phyloP scores from a whole-genome alignment of 2,888 invertebrate genomes.

The Eristalis pertinax region DNA sequence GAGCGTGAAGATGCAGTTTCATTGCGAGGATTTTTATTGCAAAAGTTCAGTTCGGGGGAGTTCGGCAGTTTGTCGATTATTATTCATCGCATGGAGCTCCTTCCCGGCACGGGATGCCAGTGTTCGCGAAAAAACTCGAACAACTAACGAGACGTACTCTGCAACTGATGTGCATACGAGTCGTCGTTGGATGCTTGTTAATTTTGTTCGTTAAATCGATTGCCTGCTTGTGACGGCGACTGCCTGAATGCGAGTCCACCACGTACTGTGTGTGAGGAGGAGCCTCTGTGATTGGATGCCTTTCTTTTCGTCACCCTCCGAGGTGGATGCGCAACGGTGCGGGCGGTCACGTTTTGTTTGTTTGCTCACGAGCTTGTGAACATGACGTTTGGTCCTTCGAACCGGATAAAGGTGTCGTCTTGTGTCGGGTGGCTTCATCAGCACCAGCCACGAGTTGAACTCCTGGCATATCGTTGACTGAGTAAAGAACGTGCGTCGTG shows the following conservation, averaged over 20 bases:
- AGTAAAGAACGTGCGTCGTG: background rate
- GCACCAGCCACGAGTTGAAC: background rate
- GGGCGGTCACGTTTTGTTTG: background rate
- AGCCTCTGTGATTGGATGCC: background rate
- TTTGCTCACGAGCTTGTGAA: background rate
- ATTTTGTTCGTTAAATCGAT: background rate
- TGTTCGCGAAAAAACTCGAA: background rate
- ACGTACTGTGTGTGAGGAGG: background rate
- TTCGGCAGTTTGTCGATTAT: background rate
- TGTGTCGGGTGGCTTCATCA: background rate
- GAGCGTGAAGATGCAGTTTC: too few species aligned
- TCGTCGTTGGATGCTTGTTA: background rate
- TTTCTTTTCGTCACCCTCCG: background rate
- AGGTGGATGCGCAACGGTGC: background rate
- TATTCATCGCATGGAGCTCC: background rate
- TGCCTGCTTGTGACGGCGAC: background rate
- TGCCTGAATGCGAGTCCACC: too few species aligned
- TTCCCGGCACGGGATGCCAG: background rate
- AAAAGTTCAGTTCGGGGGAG: background rate
- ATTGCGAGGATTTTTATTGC: background rate
- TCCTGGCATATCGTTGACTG: background rate
- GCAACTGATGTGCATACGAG: background rate
- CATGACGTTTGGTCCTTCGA: background rate
- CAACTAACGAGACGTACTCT: background rate
- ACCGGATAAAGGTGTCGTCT: background rate